These are phyloP conservation scores for Campoletis raptor DNA, from an alignment of 2,888 invertebrate species.

Conservation along the genomic window DNA sequence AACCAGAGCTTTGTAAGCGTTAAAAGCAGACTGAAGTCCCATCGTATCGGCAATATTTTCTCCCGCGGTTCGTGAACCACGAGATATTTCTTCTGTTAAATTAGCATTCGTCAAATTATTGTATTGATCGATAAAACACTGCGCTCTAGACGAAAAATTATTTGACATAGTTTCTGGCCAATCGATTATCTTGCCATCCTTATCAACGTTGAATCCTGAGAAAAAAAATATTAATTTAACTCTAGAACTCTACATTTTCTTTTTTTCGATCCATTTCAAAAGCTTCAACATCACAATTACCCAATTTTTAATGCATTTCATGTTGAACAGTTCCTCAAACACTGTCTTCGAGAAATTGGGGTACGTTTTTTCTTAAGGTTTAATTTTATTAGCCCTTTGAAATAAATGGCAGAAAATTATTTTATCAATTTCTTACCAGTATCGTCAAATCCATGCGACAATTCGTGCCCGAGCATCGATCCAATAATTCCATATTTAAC, in stretches of 20 bases:
- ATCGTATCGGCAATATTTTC: slow-evolving; percentile 72
- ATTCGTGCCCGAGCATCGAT: slow-evolving; percentile 71
- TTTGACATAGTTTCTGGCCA: slow-evolving; percentile 11
- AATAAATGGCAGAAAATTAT: background rate
- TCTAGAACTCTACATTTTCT: background rate
- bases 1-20: slow-evolving; percentile 62
- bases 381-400: background rate
- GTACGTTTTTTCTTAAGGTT: background rate
- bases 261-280: background rate
- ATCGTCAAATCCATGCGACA: slow-evolving; percentile 69
- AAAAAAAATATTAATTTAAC: background rate
- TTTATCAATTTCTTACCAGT: slow-evolving; percentile 57
- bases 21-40: slow-evolving; percentile 64
- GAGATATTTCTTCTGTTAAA: slow-evolving; percentile 40
- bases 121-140: slow-evolving; percentile 69
- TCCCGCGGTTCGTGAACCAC: slow-evolving; percentile 52
- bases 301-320: no score
- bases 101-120: slow-evolving; percentile 56
- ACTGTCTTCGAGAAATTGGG: no score
- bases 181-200: slow-evolving; percentile 55
- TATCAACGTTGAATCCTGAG: slow-evolving; percentile 53
- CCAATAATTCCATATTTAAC: slow-evolving; percentile 71
- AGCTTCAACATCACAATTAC: no score
- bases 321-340: no score
- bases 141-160: slow-evolving; percentile 51